Evolutionary conservation across 2,888 invertebrate species (phyloP).

Genomic region (Tiliacea citrago): DNA sequence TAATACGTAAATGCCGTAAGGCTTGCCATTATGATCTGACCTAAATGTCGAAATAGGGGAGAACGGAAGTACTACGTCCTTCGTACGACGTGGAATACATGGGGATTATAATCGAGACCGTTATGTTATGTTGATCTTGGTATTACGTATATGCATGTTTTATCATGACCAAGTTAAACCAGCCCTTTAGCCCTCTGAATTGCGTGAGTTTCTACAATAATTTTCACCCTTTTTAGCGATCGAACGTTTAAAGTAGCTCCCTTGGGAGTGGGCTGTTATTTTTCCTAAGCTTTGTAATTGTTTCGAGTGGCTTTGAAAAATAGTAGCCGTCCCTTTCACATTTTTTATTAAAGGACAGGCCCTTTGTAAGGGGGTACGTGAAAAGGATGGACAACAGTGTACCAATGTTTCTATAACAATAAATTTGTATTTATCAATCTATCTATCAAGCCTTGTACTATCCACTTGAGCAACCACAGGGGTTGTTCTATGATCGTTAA

Average conservation of each 20-base stretch:
- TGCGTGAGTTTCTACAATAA: constrained; percentile 37
- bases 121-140: constrained; percentile 20
- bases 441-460: background rate
- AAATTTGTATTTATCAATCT: background rate
- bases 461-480: background rate
- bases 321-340: background rate
- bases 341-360: background rate
- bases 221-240: constrained; percentile 22
- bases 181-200: constrained; percentile 11
- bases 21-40: constrained; percentile 28
- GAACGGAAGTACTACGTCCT: constrained; percentile 7
- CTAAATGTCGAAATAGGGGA: constrained; percentile 26
- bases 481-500: background rate
- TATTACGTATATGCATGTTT: background rate
- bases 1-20: constrained; percentile 5
- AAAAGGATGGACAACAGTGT: background rate
- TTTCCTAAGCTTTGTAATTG: background rate
- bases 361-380: background rate
- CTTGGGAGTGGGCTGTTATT: constrained; percentile 13
- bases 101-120: constrained; percentile 4
- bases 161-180: background rate
- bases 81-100: background rate
- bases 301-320: background rate
- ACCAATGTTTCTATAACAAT: background rate
- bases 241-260: background rate